Conservation (phyloP, 2,888 invertebrate species). For the Lasius platythorax region DNA sequence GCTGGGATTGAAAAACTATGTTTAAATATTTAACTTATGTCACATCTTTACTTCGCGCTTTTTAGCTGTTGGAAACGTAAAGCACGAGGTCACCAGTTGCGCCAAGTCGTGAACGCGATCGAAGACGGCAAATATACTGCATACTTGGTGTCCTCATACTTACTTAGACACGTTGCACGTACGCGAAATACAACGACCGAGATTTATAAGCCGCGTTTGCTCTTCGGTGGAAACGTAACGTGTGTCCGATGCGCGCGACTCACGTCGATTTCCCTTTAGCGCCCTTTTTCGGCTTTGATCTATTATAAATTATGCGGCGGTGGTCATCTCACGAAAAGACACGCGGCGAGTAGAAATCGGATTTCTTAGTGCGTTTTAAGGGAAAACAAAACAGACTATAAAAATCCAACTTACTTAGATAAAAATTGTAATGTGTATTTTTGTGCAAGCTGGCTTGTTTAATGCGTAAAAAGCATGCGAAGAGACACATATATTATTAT, state of each 20-base stretch:
- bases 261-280: not conserved
- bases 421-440: not conserved
- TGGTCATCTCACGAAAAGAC: slow-evolving; percentile 30
- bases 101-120: slow-evolving; percentile 30
- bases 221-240: slow-evolving; percentile 13
- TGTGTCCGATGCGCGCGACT: not conserved
- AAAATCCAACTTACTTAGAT: not conserved
- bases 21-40: not conserved
- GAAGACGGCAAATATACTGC: not conserved
- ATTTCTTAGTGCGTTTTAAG: slow-evolving; percentile 1
- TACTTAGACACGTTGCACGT: not conserved
- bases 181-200: slow-evolving; percentile 16
- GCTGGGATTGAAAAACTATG: not conserved
- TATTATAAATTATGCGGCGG: slow-evolving; percentile 8
- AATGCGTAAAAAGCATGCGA: no score
- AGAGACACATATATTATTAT: not conserved
- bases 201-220: slow-evolving; percentile 25
- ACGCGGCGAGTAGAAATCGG: not conserved
- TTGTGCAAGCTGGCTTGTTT: not conserved
- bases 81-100: slow-evolving; percentile 47
- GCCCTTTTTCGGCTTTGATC: not conserved
- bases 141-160: not conserved
- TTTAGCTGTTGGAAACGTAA: slow-evolving; percentile 1
- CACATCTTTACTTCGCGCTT: not conserved
- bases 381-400: not conserved